Evolutionary conservation across 1,140 invertebrate species (phyloP).

Genomic region (Scaptomyza montana): DNA sequence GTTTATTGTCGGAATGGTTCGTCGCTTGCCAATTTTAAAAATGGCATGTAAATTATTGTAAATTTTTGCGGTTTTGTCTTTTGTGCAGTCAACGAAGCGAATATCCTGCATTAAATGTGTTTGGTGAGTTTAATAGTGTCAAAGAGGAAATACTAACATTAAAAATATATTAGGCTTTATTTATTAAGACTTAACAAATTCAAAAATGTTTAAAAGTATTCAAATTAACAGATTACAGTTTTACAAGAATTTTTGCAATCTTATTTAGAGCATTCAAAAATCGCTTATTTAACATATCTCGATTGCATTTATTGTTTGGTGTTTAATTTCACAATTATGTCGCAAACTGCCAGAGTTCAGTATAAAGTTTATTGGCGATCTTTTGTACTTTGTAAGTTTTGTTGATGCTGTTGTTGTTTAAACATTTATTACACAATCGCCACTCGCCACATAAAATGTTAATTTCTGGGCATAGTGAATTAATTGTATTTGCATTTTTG

Average conservation of each 20-base stretch:
- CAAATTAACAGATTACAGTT: slow-evolving; percentile 6
- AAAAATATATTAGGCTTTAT: no score
- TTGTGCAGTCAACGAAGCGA: slow-evolving; percentile 9
- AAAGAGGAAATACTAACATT: no score
- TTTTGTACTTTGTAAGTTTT: neutral
- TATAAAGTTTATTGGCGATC: slow-evolving; percentile 21
- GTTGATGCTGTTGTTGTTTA: slow-evolving; percentile 24
- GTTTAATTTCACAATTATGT: slow-evolving; percentile 31
- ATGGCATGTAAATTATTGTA: slow-evolving; percentile 74
- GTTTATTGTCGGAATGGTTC: slow-evolving; percentile 67
- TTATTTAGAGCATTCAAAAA: slow-evolving; percentile 6
- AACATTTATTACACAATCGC: slow-evolving; percentile 51
- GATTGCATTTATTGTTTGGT: neutral
- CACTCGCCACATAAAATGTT: slow-evolving; percentile 40
- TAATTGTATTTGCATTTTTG: slow-evolving; percentile 46
- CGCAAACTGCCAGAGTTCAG: slow-evolving; percentile 21
- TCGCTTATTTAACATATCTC: neutral
- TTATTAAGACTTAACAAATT: no score
- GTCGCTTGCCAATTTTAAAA: slow-evolving; percentile 52
- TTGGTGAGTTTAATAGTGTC: neutral
- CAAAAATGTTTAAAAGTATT: no score
- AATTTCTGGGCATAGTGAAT: slow-evolving; percentile 37
- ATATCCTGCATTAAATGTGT: slow-evolving; percentile 6
- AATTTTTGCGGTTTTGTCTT: slow-evolving; percentile 66
- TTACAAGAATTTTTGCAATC: neutral